Percentiles rank a stretch among this genome's conserved stretches.
These are phyloP conservation scores for Rhagologus leucostigma DNA, from an alignment of 2,113 vertebrate genomes.

Conservation along the genomic window DNA sequence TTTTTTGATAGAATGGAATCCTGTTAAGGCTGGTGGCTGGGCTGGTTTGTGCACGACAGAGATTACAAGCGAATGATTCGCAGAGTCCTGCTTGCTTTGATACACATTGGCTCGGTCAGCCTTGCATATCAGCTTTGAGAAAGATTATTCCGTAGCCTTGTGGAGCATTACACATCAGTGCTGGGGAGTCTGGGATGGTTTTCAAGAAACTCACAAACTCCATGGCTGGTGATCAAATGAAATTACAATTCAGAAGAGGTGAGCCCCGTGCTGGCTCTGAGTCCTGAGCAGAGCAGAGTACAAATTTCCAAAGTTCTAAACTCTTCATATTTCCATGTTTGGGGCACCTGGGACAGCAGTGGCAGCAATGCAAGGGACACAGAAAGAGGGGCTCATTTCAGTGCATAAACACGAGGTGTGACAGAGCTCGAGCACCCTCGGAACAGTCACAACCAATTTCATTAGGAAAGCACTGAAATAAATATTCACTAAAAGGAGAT, in stretches of 20 bases:
- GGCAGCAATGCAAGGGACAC: neutral
- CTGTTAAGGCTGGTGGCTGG: neutral
- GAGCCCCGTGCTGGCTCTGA: neutral
- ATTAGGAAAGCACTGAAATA: neutral
- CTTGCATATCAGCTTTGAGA: neutral
- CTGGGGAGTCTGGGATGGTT: neutral
- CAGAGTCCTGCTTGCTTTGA: neutral
- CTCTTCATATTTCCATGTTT: neutral
- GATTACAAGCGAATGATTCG: neutral
- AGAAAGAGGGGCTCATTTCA: neutral
- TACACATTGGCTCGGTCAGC: neutral
- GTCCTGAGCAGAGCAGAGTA: neutral
- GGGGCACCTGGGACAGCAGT: neutral
- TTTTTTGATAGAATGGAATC: neutral
- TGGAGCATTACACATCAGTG: neutral
- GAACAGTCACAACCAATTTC: neutral
- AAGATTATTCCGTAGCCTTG: neutral
- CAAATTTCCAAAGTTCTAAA: neutral
- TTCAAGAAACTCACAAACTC: neutral
- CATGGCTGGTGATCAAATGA: neutral
- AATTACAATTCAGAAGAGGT: neutral
- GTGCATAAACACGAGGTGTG: accelerated
- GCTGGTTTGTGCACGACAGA: neutral
- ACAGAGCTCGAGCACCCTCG: neutral
- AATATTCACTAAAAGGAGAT: neutral